Base-by-base conservation (phyloP, 35 echinoderm and acorn worm species). In the Apostichopus japonicus region DNA sequence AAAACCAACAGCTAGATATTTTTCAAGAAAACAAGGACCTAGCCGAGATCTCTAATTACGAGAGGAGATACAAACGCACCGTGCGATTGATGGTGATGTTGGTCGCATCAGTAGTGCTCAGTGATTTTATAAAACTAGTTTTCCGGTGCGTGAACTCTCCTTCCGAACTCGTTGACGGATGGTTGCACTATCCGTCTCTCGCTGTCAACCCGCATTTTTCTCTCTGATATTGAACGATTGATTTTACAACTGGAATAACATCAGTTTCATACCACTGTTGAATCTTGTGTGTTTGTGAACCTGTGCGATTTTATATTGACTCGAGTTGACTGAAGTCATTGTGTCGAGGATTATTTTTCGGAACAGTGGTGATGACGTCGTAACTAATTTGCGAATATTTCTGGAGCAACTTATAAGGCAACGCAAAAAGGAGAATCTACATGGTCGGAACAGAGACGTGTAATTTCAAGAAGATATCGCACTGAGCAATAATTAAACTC, bases 11-110 rank as follows among this genome's bases (percentile, higher is more conserved):
- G 71, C 17, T 19, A 75, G 22, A 75, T 75, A 19, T 75, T 19
- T 75, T 75, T 75, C 71, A 75, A 75, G 71, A 75, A 75, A 75
- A 75, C 71, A 15, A 23, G 16, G 71, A 75, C 71, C 17, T 75
- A 7, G 17, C 21, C n/a, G 17, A 75, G 71, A 15, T 19, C 71
- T 75, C 71, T 23, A 4, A 19, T 75, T 13, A 61, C 33, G 14
- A 67, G 63, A 67, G 11, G 19, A 11, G 63, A 11, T 67, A 19
- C 63, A 15, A 19, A 15, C 4, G 19, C 19, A 67, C 63, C 11
- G 17, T 75, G 6, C n/a, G 71, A 19, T 14, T 75, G 4, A 23
- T 75, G 71, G 71, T 75, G 17, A 19, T 75, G 16, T 75, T 4
- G 71, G 3, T 75, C 6, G 71, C 71, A 23, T 75, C 17, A 75